phyloP scores from a whole-genome alignment of 2,888 invertebrate species.

The Brachyptera risi region DNA sequence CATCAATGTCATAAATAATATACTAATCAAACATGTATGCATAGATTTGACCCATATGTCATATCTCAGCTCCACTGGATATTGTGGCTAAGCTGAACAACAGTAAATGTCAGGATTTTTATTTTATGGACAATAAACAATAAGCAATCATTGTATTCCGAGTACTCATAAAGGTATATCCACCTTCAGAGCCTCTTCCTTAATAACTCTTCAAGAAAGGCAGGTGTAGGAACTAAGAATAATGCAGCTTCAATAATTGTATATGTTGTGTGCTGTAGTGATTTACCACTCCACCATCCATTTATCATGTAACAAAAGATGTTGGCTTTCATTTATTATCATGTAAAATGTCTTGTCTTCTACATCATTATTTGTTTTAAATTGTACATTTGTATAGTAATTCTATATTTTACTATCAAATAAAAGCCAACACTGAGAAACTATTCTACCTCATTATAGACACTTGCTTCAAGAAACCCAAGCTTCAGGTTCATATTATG shows the following conservation, averaged over 20 bases:
- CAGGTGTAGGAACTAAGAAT: no score
- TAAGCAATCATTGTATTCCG: background rate
- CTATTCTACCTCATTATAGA: no score
- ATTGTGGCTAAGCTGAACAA: background rate
- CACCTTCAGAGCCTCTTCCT: no score
- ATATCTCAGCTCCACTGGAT: slow-evolving; percentile 2
- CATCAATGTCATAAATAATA: slow-evolving; percentile 28
- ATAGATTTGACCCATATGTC: slow-evolving; percentile 29
- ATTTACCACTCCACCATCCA: no score
- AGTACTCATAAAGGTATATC: no score
- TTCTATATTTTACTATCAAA: no score
- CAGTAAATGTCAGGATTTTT: background rate
- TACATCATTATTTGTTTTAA: slow-evolving; percentile 39
- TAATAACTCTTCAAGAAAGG: no score
- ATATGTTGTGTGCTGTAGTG: no score
- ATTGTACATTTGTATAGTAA: slow-evolving; percentile 30
- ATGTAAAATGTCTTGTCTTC: slow-evolving; percentile 33
- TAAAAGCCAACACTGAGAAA: no score
- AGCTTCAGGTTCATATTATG: no score
- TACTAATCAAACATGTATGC: slow-evolving; percentile 12
- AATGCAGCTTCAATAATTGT: no score
- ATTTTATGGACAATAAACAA: background rate
- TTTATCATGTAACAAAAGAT: background rate
- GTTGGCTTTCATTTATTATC: background rate
- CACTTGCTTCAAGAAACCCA: no score